phyloP scores from a whole-genome alignment of 2,797 vertebrate genomes.

The Platyrinchus mystaceus region DNA sequence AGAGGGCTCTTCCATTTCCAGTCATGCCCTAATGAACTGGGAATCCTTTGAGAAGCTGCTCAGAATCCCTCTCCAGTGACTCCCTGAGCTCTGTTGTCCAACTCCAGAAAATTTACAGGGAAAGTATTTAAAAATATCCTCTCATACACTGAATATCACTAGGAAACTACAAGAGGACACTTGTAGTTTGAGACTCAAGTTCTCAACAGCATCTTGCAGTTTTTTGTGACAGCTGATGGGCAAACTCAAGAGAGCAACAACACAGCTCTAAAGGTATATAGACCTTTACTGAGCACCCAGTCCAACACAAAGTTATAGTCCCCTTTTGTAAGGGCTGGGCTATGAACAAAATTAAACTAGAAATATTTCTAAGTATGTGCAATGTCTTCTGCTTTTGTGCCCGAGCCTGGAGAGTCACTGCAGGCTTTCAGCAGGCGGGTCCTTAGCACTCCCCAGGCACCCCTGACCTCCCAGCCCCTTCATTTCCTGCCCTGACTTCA shows the following conservation, averaged over 20 bases:
- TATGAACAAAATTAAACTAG: background rate
- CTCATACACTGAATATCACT: background rate
- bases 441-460: constrained; percentile 3
- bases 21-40: background rate
- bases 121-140: background rate
- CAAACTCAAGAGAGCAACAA: background rate
- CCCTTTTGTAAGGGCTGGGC: background rate
- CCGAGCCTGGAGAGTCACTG: background rate
- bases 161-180: background rate
- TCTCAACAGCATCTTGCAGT: background rate
- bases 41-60: background rate
- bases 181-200: background rate
- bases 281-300: rapidly evolving
- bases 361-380: background rate
- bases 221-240: background rate
- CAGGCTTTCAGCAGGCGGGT: background rate
- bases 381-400: background rate
- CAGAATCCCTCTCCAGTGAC: background rate
- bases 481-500: constrained; percentile 39
- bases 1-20: background rate
- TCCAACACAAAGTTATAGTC: no score
- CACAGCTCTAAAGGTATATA: background rate
- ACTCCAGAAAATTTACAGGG: background rate
- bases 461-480: constrained; percentile 19
- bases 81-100: background rate